These are phyloP conservation scores for Sebastes hubbsi DNA, from an alignment of 2,797 vertebrate genomes.

Conservation along the genomic window DNA sequence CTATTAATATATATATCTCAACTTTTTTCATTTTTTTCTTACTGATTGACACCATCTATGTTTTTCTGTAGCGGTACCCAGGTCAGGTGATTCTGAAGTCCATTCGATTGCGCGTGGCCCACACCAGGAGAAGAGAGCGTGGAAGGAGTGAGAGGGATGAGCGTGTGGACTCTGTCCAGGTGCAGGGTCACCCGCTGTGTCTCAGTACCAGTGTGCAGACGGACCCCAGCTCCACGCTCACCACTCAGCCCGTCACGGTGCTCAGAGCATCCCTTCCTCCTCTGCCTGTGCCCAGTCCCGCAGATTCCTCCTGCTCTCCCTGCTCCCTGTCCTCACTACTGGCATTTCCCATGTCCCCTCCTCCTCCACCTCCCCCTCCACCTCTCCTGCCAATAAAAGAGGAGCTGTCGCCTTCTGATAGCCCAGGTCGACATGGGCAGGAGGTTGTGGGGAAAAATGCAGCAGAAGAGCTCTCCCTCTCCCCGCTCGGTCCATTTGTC, in stretches of 20 bases:
- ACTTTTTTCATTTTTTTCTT: not conserved
- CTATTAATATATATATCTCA: not conserved
- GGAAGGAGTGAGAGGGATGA: conserved; percentile 71
- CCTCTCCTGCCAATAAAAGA: conserved; percentile 84
- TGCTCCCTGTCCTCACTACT: conserved; percentile 78
- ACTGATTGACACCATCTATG: not conserved
- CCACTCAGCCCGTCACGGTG: conserved; percentile 72
- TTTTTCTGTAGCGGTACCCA: conserved; percentile 86
- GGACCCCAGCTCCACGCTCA: conserved; percentile 77
- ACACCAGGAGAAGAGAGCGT: conserved; percentile 77
- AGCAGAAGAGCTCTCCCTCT: conserved; percentile 74
- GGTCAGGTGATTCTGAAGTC: conserved; percentile 97
- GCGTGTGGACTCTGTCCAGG: conserved; percentile 44
- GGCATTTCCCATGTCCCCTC: conserved; percentile 73
- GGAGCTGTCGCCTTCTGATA: conserved; percentile 64
- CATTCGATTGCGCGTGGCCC: conserved; percentile 85
- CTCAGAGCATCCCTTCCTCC: conserved; percentile 72
- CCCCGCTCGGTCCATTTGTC: conserved; percentile 80
- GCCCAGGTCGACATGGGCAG: conserved; percentile 58
- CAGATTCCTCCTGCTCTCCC: conserved; percentile 75
- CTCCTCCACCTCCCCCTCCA: conserved; percentile 82
- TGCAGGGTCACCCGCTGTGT: conserved; percentile 73
- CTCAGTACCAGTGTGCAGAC: conserved; percentile 83
- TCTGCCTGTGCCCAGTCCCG: conserved; percentile 59
- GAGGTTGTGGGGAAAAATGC: conserved; percentile 58